Conservation (phyloP, 1,140 invertebrate genomes). For the Heterodera carotae region DNA sequence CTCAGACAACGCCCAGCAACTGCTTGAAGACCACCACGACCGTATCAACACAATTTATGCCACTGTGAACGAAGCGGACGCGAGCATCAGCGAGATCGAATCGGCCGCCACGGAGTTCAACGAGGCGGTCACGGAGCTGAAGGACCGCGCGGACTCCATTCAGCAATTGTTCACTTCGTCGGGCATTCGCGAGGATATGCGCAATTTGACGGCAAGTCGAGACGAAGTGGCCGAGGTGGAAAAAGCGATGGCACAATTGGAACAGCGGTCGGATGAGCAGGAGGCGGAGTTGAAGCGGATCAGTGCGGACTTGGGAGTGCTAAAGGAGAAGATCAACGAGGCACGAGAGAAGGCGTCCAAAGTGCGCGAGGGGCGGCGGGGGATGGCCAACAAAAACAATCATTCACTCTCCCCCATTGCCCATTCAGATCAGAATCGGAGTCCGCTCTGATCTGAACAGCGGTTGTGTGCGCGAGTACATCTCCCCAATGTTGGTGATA, state of each 20-base stretch:
- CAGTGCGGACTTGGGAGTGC: constrained; percentile 45
- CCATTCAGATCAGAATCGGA: constrained; percentile 56
- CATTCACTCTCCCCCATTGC: neutral
- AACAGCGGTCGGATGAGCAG: constrained; percentile 40
- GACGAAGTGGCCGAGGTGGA: constrained; percentile 28
- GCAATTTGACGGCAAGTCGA: constrained; percentile 41
- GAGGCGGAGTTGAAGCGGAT: constrained; percentile 41
- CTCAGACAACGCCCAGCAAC: constrained; percentile 44
- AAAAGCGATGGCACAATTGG: constrained; percentile 27
- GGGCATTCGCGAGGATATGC: constrained; percentile 55
- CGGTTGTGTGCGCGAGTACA: constrained; percentile 53
- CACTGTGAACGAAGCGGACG: constrained; percentile 41
- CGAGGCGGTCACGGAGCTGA: constrained; percentile 46
- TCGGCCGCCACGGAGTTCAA: constrained; percentile 39
- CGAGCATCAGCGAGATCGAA: constrained; percentile 39
- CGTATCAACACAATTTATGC: constrained; percentile 52
- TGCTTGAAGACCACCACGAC: constrained; percentile 64
- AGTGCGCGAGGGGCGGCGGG: constrained; percentile 17
- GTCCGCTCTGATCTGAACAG: constrained; percentile 49
- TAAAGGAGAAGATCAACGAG: constrained; percentile 64
- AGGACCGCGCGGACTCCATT: constrained; percentile 46
- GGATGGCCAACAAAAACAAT: no score
- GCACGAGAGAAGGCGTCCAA: constrained; percentile 62
- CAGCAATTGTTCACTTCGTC: constrained; percentile 45
- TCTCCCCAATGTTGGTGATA: constrained; percentile 52